Base-by-base conservation (phyloP, 1,140 invertebrate species). In the Manduca sexta region DNA sequence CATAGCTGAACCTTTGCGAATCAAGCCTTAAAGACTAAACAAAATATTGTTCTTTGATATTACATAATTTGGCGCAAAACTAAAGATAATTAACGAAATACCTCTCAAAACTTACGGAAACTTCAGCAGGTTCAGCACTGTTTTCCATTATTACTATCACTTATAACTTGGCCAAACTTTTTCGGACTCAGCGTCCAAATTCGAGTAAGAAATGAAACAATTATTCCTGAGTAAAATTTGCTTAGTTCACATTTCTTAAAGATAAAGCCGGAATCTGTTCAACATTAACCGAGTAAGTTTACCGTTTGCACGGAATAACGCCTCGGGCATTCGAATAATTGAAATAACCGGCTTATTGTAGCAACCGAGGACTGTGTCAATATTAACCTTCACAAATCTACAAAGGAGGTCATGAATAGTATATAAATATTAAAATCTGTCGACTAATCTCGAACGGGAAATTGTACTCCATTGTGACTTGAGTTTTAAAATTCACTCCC, bases 361-460 rank as follows among this genome's bases (percentile, higher is more conserved):
- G n/a, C 17, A 45, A 45, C 37, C 12, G 37, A 29, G 31, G 29
- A 40, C 42, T 45, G 37, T 52, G 43, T 52, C 49, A 52, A 52
- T 52, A 50, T 50, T 50, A 52, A 45, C 26, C 34, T 29, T 17
- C n/a, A 33, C 29, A 41, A 52, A 52, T 40, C 42, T 18, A 45
- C 43, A 45, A 52, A 43, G 37, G 29, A n/a, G 38, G 38, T 8
- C 15, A n/a, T 40, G 38, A 40, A 40, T 40, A 15, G 17, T 7
- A 17, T 18, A 40, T 40, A 14, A 40, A 40, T 40, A 40, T 40
- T 40, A 40, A 40, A 40, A 40, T 16, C 14, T 17, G 38, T 17
- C 38, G 38, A 40, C 38, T 18, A 35, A 35, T 35, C 34, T 35
- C 34, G n/a, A 6, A 35, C n/a, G 33, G 34, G 34, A 35, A 35